Evolutionary conservation across 2,113 vertebrate genomes (phyloP).

Genomic region (Raja brachyura): DNA sequence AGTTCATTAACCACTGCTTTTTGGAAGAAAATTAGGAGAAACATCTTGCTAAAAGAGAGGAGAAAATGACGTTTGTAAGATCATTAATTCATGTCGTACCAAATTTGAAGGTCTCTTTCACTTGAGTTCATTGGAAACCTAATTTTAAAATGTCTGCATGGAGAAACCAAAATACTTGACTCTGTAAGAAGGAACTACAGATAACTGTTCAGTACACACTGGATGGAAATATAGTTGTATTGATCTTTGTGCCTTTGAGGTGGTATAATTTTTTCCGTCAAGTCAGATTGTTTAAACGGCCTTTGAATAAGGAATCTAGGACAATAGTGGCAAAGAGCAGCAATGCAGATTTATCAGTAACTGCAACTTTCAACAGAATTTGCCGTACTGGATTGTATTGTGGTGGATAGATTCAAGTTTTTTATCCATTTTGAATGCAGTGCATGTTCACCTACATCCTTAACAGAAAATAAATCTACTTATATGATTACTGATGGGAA

Average conservation of each 20-base stretch:
- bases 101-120: background rate
- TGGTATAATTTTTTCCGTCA: too few species aligned
- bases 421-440: background rate
- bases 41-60: background rate
- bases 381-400: background rate
- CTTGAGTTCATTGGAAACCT: background rate
- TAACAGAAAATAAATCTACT: background rate
- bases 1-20: background rate
- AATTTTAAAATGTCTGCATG: background rate
- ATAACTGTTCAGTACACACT: background rate
- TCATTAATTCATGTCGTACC: background rate
- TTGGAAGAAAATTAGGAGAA: background rate
- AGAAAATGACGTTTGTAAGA: background rate
- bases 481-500: background rate
- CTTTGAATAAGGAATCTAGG: background rate
- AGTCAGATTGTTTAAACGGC: background rate
- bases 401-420: background rate
- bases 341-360: background rate
- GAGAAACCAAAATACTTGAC: background rate
- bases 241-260: background rate
- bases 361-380: background rate
- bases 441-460: background rate
- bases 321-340: background rate
- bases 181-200: too few species aligned
- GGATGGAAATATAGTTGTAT: background rate